Base-by-base conservation (phyloP, 2,797 vertebrate species). In the Acrocephalus scirpaceus region DNA sequence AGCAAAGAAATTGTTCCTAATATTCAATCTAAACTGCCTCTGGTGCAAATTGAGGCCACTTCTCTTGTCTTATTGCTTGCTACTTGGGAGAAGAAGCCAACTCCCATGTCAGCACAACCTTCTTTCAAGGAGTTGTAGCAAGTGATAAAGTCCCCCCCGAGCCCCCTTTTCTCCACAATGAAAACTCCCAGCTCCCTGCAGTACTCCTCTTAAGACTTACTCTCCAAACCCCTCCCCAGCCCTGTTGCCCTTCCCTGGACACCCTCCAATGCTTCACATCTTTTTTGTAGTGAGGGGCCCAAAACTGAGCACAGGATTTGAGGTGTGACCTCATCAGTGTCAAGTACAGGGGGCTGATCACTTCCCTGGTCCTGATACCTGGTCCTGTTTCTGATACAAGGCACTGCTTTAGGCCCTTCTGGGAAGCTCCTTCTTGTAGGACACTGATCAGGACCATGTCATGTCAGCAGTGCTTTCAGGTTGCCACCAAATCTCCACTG, bases 91-190 rank as follows among this genome's bases (percentile, higher is more conserved):
- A n/a, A 70, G 20, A 40, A 30, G 47, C 17, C 44, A 18, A 11
- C 5, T 29, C 21, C 18, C 30, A 40, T 26, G 13, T 48, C 19
- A 25, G 13, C 11, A n/a, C 16, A 29, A 10, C 8, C 10, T 54
- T 11, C 34, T 73, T 72, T 15, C 47, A 60, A 14, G 40, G 40
- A 60, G 13, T 11, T 90, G 5, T 17, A 42, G 26, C 8, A 29
- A 42, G 16, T 16, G 20, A 30, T 7, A 42, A 60, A 27, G 23
- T 72, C 13, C 3, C 2, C 11, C 5, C 3, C 1, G 1, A 85
- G 16, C 32, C 42, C 48, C 16, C 26, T 61, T 60, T 66, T 29
- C 47, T 73, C 14, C 54, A 73, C 36, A 36, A 13, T 30, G 29
- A 67, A 21, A 32, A 79, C 2, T 19, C 15, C 40, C 34, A 44